Conservation (phyloP, 2,888 invertebrate genomes). For the Drosophila gaucha region DNA sequence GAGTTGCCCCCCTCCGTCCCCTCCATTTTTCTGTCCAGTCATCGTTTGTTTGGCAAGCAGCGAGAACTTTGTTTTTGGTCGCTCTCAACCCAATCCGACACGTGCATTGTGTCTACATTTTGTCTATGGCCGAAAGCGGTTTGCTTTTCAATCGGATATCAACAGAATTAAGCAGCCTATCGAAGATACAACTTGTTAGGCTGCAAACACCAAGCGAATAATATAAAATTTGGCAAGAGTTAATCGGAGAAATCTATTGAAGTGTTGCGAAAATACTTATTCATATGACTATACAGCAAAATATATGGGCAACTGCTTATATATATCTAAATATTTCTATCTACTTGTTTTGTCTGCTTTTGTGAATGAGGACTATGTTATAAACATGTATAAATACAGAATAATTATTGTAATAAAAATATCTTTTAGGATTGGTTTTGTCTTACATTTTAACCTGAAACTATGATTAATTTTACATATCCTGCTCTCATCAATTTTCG, state of each 20-base stretch:
- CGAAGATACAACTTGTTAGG: conserved; percentile 12
- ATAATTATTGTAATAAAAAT: too few relatives aligned
- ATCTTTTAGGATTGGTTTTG: too few relatives aligned
- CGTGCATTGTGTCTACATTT: conserved; percentile 5
- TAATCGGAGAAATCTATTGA: conserved; percentile 2
- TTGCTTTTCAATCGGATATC: conserved; percentile 7
- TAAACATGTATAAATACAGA: too few relatives aligned
- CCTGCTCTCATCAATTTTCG: too few relatives aligned
- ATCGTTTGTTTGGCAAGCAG: conserved; percentile 54
- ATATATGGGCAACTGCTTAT: too few relatives aligned
- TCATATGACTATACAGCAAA: not conserved
- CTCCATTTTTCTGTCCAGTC: conserved; percentile 58
- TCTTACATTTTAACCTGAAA: too few relatives aligned
- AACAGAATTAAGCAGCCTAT: conserved; percentile 1
- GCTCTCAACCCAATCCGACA: conserved; percentile 3
- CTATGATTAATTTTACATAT: too few relatives aligned
- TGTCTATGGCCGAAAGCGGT: not conserved
- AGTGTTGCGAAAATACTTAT: conserved; percentile 1
- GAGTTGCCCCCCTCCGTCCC: conserved; percentile 31
- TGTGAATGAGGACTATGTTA: not conserved
- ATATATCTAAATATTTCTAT: not conserved
- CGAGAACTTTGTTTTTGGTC: conserved; percentile 21
- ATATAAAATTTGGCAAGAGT: conserved; percentile 15
- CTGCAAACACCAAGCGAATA: conserved; percentile 1
- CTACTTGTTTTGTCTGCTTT: not conserved